Conservation (phyloP, 2,888 invertebrate species). For the Athetis lepigone region DNA sequence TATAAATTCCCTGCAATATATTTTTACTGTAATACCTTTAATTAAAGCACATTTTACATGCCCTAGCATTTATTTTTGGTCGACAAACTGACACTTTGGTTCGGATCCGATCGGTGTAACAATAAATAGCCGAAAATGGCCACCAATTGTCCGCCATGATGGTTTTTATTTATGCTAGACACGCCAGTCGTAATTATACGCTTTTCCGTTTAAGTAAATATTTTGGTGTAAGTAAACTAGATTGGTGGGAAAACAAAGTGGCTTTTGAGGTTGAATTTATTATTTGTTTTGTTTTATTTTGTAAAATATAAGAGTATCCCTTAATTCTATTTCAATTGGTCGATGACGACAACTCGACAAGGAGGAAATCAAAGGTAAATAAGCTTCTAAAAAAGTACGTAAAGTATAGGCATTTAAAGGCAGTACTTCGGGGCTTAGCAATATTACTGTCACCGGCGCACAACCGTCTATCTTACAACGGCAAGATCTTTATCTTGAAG, state of each 20-base stretch:
- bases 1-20: conserved; percentile 13
- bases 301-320: too few relatives aligned
- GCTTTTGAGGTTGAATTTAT: not conserved
- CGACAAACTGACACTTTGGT: conserved; percentile 62
- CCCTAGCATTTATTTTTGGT: conserved; percentile 58
- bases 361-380: too few relatives aligned
- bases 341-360: too few relatives aligned
- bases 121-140: conserved; percentile 58
- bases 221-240: conserved; percentile 30
- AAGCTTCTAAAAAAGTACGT: too few relatives aligned
- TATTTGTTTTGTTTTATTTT: not conserved
- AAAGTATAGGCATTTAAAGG: too few relatives aligned
- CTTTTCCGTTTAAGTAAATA: conserved; percentile 48
- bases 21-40: conserved; percentile 33
- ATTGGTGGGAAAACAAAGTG: conserved; percentile 24
- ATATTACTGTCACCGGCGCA: too few relatives aligned
- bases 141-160: conserved; percentile 51
- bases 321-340: too few relatives aligned
- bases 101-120: conserved; percentile 45
- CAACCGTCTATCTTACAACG: too few relatives aligned
- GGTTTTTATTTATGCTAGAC: conserved; percentile 57
- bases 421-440: too few relatives aligned
- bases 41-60: conserved; percentile 49
- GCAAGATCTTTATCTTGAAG: too few relatives aligned
- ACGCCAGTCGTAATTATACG: conserved; percentile 51